Evolutionary conservation across 2,113 vertebrate species (phyloP).

Genomic region (Jaculus jaculus): DNA sequence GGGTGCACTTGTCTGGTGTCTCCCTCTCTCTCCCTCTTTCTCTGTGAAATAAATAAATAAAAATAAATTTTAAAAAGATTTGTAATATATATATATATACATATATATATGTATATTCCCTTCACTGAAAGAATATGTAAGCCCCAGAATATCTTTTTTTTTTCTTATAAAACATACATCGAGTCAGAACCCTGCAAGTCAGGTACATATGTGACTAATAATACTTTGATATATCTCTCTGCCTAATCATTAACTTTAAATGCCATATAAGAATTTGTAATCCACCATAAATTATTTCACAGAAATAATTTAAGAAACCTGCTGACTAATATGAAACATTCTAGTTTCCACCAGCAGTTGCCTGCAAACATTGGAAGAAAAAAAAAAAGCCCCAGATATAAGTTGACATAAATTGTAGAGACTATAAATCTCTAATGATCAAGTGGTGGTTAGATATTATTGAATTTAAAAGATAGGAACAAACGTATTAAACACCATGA

Average conservation of each 20-base stretch:
- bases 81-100: too few species aligned
- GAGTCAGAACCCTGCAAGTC: slow-evolving; percentile 67
- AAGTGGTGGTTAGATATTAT: slow-evolving; percentile 78
- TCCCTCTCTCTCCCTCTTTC: too few species aligned
- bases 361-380: slow-evolving; percentile 80
- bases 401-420: slow-evolving; percentile 85
- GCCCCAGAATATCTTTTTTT: slow-evolving; percentile 24
- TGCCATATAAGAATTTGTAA: slow-evolving; percentile 85
- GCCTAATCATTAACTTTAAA: slow-evolving; percentile 86
- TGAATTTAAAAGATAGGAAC: slow-evolving; percentile 78
- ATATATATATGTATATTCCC: too few species aligned
- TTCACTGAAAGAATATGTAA: slow-evolving; percentile 55
- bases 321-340: slow-evolving; percentile 87
- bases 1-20: too few species aligned
- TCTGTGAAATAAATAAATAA: too few species aligned
- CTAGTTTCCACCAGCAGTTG: slow-evolving; percentile 80
- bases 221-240: slow-evolving; percentile 83
- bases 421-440: slow-evolving; percentile 79
- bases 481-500: slow-evolving; percentile 68
- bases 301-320: slow-evolving; percentile 85
- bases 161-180: slow-evolving; percentile 69
- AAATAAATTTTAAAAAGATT: slow-evolving; percentile 39
- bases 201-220: slow-evolving; percentile 81
- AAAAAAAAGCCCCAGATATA: slow-evolving; percentile 72
- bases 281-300: slow-evolving; percentile 84